Conservation (phyloP, 2,113 vertebrate species). For the Raja brachyura region DNA sequence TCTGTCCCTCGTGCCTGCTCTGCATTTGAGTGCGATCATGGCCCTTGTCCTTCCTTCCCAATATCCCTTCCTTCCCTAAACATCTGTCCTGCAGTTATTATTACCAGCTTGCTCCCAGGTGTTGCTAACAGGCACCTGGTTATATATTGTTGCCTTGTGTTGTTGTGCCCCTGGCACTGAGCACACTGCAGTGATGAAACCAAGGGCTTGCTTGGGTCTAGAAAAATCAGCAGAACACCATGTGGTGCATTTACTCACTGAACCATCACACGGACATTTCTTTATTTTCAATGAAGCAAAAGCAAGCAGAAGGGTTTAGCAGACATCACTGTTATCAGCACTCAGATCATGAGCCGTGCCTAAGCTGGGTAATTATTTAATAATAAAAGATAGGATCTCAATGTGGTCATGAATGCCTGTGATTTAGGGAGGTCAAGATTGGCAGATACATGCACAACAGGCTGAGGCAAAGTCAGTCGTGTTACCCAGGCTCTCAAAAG, state of each 20-base stretch:
- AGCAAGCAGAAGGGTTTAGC: slow-evolving; percentile 7
- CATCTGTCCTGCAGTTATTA: too few species aligned
- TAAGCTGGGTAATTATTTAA: slow-evolving; percentile 18
- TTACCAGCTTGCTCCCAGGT: not conserved
- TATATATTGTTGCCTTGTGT: not conserved
- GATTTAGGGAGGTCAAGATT: not conserved
- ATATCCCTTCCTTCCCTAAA: too few species aligned
- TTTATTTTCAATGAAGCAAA: not conserved
- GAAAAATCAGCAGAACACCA: not conserved
- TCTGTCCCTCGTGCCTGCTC: too few species aligned
- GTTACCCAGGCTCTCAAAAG: not conserved
- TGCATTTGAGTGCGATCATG: too few species aligned
- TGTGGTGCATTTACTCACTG: not conserved
- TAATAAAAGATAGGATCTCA: slow-evolving; percentile 20
- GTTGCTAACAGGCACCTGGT: not conserved
- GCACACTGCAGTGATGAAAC: not conserved
- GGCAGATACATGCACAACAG: not conserved
- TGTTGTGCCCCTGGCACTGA: not conserved
- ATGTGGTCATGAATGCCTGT: not conserved
- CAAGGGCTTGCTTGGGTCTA: not conserved
- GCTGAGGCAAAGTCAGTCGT: not conserved
- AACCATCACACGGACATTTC: slow-evolving; percentile 12
- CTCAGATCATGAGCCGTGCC: not conserved
- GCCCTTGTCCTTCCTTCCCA: too few species aligned
- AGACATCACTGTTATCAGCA: not conserved